Conservation (phyloP, 2,113 vertebrate species). For the Poecilia latipinna region DNA sequence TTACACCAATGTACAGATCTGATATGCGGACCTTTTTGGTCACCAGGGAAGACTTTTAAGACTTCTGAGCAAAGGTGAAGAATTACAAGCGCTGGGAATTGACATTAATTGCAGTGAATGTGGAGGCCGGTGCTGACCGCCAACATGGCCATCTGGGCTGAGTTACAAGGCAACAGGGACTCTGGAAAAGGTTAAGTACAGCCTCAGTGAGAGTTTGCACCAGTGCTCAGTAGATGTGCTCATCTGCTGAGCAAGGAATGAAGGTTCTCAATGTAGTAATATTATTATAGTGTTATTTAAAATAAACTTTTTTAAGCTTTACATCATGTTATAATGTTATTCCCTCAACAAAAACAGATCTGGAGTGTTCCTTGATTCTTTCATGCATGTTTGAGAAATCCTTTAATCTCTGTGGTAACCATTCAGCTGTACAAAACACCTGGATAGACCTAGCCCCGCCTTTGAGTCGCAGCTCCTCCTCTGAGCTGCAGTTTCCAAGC, state of each 20-base stretch:
- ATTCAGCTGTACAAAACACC: too few species aligned
- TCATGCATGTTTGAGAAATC: too few species aligned
- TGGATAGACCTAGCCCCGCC: too few species aligned
- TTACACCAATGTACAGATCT: constrained; percentile 37
- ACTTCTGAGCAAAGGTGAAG: constrained; percentile 38
- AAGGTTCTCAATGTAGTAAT: constrained; percentile 57
- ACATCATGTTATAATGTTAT: too few species aligned
- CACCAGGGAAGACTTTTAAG: constrained; percentile 45
- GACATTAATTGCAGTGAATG: constrained; percentile 43
- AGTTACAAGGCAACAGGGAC: constrained; percentile 45
- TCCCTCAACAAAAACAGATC: too few species aligned
- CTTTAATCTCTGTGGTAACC: too few species aligned
- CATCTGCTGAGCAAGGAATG: constrained; percentile 37
- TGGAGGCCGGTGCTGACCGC: constrained; percentile 33
- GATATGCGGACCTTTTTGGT: constrained; percentile 37
- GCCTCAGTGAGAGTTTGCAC: neutral
- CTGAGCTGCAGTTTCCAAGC: too few species aligned
- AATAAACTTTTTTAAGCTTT: too few species aligned
- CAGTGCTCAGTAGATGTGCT: neutral
- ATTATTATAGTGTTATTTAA: constrained; percentile 18
- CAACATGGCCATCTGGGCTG: constrained; percentile 49
- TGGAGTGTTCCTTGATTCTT: too few species aligned
- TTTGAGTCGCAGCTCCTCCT: too few species aligned
- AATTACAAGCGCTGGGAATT: constrained; percentile 50
- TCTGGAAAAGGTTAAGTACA: constrained; percentile 47